Base-by-base conservation (phyloP, 2,888 invertebrate species). In the Hydropsyche betteni region DNA sequence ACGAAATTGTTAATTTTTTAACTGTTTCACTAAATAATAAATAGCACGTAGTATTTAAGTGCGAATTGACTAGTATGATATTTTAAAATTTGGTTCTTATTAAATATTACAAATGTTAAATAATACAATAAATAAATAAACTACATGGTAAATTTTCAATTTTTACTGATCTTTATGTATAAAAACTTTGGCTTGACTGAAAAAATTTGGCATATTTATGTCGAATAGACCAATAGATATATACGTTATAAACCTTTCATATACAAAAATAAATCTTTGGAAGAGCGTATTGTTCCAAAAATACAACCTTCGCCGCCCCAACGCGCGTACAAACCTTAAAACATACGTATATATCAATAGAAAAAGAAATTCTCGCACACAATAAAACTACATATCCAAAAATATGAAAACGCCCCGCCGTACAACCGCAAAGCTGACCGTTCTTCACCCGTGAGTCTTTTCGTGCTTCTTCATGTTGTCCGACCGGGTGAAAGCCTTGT, bases 391-490 rank as follows among this genome's bases (percentile, higher is more conserved):
- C n/a, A 68, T n/a, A n/a, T 38, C 44, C 68, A 68, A 68, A 68
- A 68, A 38, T 2, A 24, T 24, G 24, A 24, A 24, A 24, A 2
- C 24, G 51, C 44, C 12, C 38, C 14, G 50, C 68, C 53, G 44
- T 6, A 6, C 14, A 4, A 36, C 14, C 44, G 4, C 24, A 10
- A 5, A 76, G 38, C 44, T 4, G 44, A 24, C 51, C n/a, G 77
- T 78, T 79, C 77, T 14, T 83, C 83, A 87, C 80, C 87, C 87
- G 83, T 88, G 88, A 80, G 88, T 88, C 83, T 88, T 88, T 81
- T 88, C 88, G 84, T 88, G 88, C 82, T 88, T 88, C 81, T 88
- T 88, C 88, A 88, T 88, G 80, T 88, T 88, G 79, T 88, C 88
- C 34, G 88, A 88, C 76, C 88, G 86, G 79, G 88, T 88, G 81